phyloP scores from a whole-genome alignment of 2,888 invertebrate species.

The Brachyptera risi region DNA sequence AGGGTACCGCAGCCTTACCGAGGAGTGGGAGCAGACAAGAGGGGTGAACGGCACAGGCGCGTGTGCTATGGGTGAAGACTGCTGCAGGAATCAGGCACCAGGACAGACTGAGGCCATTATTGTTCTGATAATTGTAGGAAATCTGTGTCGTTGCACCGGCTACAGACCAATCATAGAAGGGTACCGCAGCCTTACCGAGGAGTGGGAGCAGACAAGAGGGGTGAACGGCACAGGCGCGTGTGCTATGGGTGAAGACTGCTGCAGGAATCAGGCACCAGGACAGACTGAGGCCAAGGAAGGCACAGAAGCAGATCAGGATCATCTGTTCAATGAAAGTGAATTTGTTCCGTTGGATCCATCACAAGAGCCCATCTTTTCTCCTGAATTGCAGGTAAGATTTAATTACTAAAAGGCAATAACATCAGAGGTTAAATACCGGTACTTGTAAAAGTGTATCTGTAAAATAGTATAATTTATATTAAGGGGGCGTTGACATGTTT shows the following conservation, averaged over 20 bases:
- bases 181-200: slow-evolving; percentile 77
- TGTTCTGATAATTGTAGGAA: no score
- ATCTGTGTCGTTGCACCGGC: slow-evolving; percentile 88
- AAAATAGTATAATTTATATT: no score
- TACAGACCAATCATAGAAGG: slow-evolving; percentile 92
- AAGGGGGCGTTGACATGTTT: no score
- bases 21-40: no score
- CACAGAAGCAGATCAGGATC: slow-evolving; percentile 36
- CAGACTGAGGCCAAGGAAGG: slow-evolving; percentile 24
- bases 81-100: no score
- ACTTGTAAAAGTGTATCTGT: no score
- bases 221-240: slow-evolving; percentile 43
- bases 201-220: slow-evolving; percentile 53
- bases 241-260: slow-evolving; percentile 64
- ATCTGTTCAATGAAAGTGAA: slow-evolving; percentile 54
- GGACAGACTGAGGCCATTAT: no score
- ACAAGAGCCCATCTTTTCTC: slow-evolving; percentile 91
- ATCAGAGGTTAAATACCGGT: no score
- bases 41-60: no score
- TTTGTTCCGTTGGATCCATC: slow-evolving; percentile 71
- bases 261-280: slow-evolving; percentile 46
- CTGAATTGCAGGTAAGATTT: slow-evolving; percentile 74
- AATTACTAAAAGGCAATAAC: no score
- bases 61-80: no score
- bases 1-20: no score